Evolutionary conservation across 2,797 vertebrate genomes (phyloP), one percentile per base, ranked within the genome.

Genomic region (Enteromius afrohamiltoni): DNA sequence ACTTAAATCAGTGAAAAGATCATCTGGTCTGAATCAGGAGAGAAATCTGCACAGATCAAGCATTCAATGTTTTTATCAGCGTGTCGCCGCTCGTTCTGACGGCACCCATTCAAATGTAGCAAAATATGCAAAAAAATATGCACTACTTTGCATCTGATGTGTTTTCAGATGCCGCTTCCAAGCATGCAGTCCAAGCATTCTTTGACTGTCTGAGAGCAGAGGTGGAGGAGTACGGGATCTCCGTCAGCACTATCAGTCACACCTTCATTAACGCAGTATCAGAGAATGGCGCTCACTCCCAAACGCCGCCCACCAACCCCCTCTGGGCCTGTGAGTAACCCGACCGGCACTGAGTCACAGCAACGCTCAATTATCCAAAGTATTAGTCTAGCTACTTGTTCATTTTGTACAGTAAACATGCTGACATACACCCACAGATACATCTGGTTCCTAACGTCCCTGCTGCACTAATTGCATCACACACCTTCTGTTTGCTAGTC

Each of bases 151-250:
- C 55, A 23, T 23, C 55, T 23, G n/a, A 45, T 77, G 74, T 86
- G 65, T 75, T 60, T 86, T 84, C 64, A 99, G 97, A 98, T 11
- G 95, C 97, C 0, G 97, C 97, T 42, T 98, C 97, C 1, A 99
- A 99, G 85, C 98, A 99, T 0, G 98, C 97, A 0, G 95, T 91
- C 0, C 95, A 97, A 45, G 97, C 97, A 2, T 99, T 99, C 92
- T 99, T 99, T 1, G 98, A 99, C 89, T 98, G 97, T 83, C 95
- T 99, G 85, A 91, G 98, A 78, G 96, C 97, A 0, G 98, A 99
- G 81, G 96, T 99, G 91, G 96, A 98, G 89, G 97, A 99, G 89
- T 98, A 95, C 0, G 96, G 96, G 4, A 93, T 99, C 14, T 92
- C 93, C 0, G 96, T 99, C 87, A 98, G 97, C 93, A 98, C 96